These are phyloP conservation scores for Caenorhabditis sulstoni DNA, from an alignment of 2,888 invertebrate species.

Conservation along the genomic window DNA sequence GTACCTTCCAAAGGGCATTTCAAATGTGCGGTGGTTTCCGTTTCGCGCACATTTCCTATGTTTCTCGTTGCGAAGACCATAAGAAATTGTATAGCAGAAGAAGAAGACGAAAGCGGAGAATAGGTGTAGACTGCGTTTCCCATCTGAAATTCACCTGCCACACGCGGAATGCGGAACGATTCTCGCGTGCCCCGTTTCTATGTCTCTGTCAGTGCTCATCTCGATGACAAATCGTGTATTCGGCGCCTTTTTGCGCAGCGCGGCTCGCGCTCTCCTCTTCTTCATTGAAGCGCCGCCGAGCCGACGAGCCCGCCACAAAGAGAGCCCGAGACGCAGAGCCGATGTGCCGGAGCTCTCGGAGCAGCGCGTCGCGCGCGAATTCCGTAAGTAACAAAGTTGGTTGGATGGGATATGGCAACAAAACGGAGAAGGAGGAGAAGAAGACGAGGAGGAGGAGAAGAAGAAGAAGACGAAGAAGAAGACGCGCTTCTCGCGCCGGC, in stretches of 20 bases:
- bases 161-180: neutral
- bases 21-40: too few relatives aligned
- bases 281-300: conserved; percentile 25
- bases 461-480: conserved; percentile 9
- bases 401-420: conserved; percentile 41
- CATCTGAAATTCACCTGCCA: neutral
- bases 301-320: too few relatives aligned
- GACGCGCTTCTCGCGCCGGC: conserved; percentile 14
- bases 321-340: conserved; percentile 9
- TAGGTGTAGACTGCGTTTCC: too few relatives aligned
- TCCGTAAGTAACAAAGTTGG: conserved; percentile 49
- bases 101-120: too few relatives aligned
- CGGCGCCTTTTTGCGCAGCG: conserved; percentile 43
- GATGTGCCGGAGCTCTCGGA: conserved; percentile 9
- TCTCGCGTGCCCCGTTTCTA: neutral
- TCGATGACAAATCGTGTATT: conserved; percentile 58
- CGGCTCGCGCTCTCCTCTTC: conserved; percentile 28
- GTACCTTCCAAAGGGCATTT: neutral
- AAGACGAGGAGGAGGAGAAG: conserved; percentile 1
- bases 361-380: conserved; percentile 24
- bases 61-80: too few relatives aligned
- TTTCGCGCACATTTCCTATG: too few relatives aligned
- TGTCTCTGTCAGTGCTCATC: conserved; percentile 50
- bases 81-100: too few relatives aligned
- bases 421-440: conserved; percentile 15